A percentile compares a stretch with the other conserved stretches of the same genome.
Conservation (phyloP, 2,113 vertebrate species). For the Oenanthe melanoleuca region DNA sequence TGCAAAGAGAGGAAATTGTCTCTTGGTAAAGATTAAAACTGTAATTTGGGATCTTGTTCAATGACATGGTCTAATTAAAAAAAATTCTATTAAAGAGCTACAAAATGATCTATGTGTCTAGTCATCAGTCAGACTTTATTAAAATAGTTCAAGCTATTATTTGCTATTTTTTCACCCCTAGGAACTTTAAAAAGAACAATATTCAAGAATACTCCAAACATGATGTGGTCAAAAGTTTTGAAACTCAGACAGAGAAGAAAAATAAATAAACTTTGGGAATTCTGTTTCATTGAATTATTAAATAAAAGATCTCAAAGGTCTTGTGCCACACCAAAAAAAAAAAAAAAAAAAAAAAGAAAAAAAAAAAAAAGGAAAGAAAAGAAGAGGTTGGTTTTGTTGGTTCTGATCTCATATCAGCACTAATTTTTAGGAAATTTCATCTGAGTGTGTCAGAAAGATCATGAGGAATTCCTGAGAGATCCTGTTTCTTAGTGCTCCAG, state of each 20-base stretch:
- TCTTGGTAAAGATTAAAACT: constrained; percentile 46
- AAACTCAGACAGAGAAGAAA: neutral
- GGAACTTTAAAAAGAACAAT: neutral
- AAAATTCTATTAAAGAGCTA: neutral
- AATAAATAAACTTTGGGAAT: neutral
- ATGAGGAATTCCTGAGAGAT: neutral
- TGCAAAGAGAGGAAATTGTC: constrained; percentile 44
- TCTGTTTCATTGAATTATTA: neutral
- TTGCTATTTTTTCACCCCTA: neutral
- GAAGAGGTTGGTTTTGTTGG: neutral
- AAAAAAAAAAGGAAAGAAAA: neutral
- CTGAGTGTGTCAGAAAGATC: neutral
- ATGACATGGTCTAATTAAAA: constrained; percentile 32
- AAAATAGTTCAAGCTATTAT: neutral
- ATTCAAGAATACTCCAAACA: neutral
- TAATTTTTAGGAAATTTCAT: neutral
- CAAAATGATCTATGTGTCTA: neutral
- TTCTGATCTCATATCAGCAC: neutral
- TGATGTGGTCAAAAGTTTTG: neutral
- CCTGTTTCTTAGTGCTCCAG: neutral
- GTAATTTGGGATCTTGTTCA: neutral
- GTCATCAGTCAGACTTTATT: constrained; percentile 42
- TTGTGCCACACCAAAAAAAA: neutral
- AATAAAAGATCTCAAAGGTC: neutral
- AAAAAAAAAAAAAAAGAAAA: neutral